phyloP scores from a whole-genome alignment of 1,140 invertebrate species.

The Lerema accius region DNA sequence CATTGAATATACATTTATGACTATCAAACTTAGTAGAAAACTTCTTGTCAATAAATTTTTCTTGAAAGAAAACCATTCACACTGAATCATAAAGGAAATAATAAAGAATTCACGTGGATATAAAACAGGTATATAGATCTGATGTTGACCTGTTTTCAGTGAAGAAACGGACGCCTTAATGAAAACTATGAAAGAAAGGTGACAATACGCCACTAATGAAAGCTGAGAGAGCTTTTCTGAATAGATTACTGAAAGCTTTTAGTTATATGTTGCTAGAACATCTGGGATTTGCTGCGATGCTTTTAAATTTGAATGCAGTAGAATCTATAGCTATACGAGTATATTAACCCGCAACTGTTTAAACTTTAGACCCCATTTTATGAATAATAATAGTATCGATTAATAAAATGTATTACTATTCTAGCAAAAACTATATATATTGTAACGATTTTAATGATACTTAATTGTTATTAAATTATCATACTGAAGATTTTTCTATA shows the following conservation, averaged over 20 bases:
- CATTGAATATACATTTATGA: too few species aligned
- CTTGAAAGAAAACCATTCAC: background rate
- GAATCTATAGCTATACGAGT: too few species aligned
- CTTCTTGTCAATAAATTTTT: background rate
- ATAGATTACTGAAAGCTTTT: background rate
- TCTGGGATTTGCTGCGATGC: too few species aligned
- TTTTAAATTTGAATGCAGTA: too few species aligned
- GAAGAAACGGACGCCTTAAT: background rate
- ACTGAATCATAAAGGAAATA: background rate
- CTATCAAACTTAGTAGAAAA: background rate
- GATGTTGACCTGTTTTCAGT: background rate
- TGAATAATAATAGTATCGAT: too few species aligned
- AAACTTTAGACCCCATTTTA: too few species aligned
- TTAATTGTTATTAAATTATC: too few species aligned
- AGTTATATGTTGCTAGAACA: background rate
- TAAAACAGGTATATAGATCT: background rate
- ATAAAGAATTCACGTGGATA: background rate
- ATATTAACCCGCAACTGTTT: too few species aligned
- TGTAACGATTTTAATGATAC: too few species aligned
- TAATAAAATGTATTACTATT: too few species aligned
- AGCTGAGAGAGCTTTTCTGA: constrained; percentile 7
- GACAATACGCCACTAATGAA: constrained; percentile 13
- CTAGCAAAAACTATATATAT: too few species aligned
- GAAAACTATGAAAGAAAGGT: background rate
- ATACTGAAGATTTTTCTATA: too few species aligned